A percentile compares a stretch with the other conserved stretches of the same genome.
phyloP scores from a whole-genome alignment of 2,888 invertebrate genomes.

The Ophraella communa region DNA sequence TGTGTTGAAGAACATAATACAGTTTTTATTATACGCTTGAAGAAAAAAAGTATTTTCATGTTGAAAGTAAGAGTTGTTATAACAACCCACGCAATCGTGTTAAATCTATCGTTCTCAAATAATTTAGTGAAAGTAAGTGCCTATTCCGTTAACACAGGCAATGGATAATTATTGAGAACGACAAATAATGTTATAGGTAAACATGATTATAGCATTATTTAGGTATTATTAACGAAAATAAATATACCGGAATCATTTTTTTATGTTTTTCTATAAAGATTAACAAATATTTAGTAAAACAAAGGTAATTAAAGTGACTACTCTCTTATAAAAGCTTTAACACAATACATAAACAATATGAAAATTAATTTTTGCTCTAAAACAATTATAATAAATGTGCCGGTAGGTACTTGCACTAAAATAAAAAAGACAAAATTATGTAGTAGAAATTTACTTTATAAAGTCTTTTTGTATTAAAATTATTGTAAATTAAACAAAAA shows the following conservation, averaged over 20 bases:
- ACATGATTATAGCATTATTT: not conserved
- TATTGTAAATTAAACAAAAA: too few species aligned
- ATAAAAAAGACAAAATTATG: too few species aligned
- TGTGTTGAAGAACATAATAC: too few species aligned
- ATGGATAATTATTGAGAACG: not conserved
- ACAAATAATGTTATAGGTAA: not conserved
- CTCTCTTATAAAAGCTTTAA: too few species aligned
- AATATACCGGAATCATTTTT: not conserved
- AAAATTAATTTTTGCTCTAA: too few species aligned
- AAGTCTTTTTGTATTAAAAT: too few species aligned
- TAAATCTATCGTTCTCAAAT: not conserved
- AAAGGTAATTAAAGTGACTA: not conserved
- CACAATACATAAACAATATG: too few species aligned
- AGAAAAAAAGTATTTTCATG: too few species aligned
- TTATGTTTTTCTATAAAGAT: not conserved
- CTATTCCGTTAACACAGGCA: not conserved
- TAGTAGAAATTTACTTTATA: too few species aligned
- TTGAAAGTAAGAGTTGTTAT: not conserved
- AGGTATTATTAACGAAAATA: not conserved
- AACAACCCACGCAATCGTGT: not conserved
- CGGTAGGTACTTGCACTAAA: too few species aligned
- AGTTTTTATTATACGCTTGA: too few species aligned
- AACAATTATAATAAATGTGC: too few species aligned
- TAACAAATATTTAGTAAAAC: not conserved
- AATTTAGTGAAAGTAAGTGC: not conserved